Conservation (phyloP, 2,113 vertebrate species). For the Hemibagrus wyckioides region DNA sequence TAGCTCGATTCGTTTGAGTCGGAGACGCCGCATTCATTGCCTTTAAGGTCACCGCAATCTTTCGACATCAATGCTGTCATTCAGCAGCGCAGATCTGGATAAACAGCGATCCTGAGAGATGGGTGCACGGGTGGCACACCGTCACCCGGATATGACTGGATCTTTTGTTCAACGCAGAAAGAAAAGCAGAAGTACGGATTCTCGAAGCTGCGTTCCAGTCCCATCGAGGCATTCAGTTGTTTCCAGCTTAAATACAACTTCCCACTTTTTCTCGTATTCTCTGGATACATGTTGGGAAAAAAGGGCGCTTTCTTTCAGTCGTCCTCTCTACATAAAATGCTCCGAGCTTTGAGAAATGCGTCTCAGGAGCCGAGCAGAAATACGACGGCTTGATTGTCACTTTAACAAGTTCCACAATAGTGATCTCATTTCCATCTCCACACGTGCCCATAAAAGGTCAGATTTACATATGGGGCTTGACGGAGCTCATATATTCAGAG, state of each 20-base stretch:
- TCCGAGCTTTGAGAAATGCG: not conserved
- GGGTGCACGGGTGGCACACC: not conserved
- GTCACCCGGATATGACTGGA: constrained; percentile 30
- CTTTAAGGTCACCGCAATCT: constrained; percentile 26
- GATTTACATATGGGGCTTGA: constrained; percentile 46
- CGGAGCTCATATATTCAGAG: constrained; percentile 23
- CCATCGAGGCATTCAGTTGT: not conserved
- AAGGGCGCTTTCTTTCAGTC: not conserved
- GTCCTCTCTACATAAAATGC: constrained; percentile 6
- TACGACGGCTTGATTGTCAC: constrained; percentile 44
- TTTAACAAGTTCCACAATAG: constrained; percentile 48
- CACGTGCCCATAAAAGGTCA: constrained; percentile 43
- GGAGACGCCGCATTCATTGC: not conserved
- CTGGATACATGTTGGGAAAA: not conserved
- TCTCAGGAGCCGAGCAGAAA: constrained; percentile 38
- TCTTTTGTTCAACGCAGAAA: not conserved
- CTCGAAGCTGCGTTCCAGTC: not conserved
- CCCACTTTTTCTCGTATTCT: constrained; percentile 5
- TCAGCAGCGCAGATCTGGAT: constrained; percentile 33
- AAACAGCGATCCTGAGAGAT: constrained; percentile 39
- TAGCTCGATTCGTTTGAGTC: not conserved
- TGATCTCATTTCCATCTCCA: constrained; percentile 33
- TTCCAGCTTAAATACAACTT: not conserved
- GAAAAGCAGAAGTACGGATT: not conserved
- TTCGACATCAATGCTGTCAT: constrained; percentile 43